Evolutionary conservation across 2,797 vertebrate genomes (phyloP).

Genomic region (Numenius phaeopus): DNA sequence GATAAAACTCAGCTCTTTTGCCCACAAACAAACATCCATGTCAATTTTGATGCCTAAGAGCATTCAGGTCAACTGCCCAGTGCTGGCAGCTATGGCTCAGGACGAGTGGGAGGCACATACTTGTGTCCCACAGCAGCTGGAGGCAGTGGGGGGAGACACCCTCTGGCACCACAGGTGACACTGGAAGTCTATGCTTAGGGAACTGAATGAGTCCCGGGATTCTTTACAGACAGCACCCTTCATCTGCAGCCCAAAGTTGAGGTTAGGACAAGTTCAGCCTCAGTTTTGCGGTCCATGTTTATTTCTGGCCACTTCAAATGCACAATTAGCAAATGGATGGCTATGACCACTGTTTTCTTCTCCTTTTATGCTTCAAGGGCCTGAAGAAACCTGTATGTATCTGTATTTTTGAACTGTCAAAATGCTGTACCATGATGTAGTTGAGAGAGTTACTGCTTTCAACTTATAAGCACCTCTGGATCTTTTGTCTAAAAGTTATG

Average conservation of each 20-base stretch:
- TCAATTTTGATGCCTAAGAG: not conserved
- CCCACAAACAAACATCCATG: not conserved
- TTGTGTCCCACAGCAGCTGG: not conserved
- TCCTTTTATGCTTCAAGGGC: not conserved
- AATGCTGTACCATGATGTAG: not conserved
- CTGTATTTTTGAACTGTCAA: not conserved
- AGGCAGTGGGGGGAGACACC: accelerated
- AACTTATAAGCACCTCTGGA: not conserved
- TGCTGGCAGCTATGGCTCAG: not conserved
- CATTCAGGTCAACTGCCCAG: not conserved
- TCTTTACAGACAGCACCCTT: not conserved
- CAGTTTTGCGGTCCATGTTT: not conserved
- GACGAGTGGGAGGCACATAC: not conserved
- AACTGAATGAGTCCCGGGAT: not conserved
- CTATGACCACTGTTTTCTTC: not conserved
- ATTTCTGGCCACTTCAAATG: not conserved
- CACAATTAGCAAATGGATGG: not conserved
- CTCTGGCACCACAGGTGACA: not conserved
- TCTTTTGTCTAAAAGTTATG: not conserved
- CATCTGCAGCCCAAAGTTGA: not conserved
- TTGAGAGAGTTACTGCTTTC: not conserved
- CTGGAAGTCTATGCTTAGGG: not conserved
- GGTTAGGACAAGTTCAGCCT: not conserved
- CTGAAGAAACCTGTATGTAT: not conserved
- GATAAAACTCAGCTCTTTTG: not conserved